phyloP scores from a whole-genome alignment of 2,888 invertebrate species.

The Hydraecia micacea region DNA sequence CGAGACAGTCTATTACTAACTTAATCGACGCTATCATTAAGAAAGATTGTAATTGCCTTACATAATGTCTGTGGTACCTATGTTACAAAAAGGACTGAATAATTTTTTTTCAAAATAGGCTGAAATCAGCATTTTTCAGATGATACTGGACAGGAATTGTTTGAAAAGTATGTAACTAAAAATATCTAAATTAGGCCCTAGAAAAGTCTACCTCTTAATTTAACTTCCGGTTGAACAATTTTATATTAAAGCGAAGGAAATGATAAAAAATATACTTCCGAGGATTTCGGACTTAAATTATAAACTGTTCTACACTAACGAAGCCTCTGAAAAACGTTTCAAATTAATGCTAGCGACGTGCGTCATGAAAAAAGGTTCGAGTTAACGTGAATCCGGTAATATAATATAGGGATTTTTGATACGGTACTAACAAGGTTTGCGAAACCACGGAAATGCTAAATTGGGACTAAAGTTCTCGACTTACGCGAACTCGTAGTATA shows the following conservation, averaged over 20 bases:
- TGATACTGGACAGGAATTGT: slow-evolving; percentile 7
- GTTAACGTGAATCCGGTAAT: slow-evolving; percentile 55
- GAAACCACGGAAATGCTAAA: slow-evolving; percentile 69
- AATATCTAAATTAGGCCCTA: slow-evolving; percentile 13
- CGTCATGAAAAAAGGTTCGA: slow-evolving; percentile 45
- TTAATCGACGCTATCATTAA: not conserved
- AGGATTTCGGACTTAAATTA: slow-evolving; percentile 51
- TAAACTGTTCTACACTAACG: slow-evolving; percentile 50
- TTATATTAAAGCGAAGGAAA: slow-evolving; percentile 26
- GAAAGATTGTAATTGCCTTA: not conserved
- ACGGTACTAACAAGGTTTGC: slow-evolving; percentile 65
- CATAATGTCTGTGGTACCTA: slow-evolving; percentile 17
- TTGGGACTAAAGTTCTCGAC: slow-evolving; percentile 67
- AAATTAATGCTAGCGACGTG: slow-evolving; percentile 40
- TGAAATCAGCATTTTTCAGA: slow-evolving; percentile 26
- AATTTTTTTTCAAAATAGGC: not conserved
- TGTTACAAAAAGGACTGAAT: not conserved
- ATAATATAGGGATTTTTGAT: slow-evolving; percentile 66
- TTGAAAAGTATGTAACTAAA: not conserved
- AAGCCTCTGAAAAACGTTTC: slow-evolving; percentile 60
- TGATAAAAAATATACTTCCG: slow-evolving; percentile 27
- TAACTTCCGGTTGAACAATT: slow-evolving; percentile 25
- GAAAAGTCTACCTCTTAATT: slow-evolving; percentile 21
- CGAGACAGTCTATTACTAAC: not conserved
- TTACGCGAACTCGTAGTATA: slow-evolving; percentile 61